phyloP scores from a whole-genome alignment of 2,888 invertebrate species.

The Sinohyriopsis cumingii region DNA sequence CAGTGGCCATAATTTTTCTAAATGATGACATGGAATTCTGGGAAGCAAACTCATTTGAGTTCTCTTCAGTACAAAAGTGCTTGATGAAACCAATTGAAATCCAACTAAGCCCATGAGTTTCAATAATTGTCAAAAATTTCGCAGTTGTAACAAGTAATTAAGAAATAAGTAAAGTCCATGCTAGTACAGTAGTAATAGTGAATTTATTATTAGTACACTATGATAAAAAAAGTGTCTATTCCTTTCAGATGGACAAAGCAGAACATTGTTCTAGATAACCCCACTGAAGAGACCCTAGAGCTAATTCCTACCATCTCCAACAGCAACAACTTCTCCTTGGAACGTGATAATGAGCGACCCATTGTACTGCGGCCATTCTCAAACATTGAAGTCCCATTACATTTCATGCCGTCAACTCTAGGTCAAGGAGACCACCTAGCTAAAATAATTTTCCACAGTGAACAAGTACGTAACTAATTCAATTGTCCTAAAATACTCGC shows the following conservation, averaged over 20 bases:
- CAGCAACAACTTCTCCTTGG: constrained; percentile 69
- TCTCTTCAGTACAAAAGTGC: no score
- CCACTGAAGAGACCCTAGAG: constrained; percentile 66
- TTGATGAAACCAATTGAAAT: no score
- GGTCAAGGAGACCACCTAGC: constrained; percentile 66
- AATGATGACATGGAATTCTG: no score
- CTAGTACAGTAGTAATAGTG: no score
- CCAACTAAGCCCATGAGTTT: no score
- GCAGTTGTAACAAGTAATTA: no score
- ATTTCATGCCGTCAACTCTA: constrained; percentile 70
- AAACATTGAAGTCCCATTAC: constrained; percentile 59
- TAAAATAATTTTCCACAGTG: constrained; percentile 65
- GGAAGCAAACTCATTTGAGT: no score
- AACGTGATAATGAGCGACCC: constrained; percentile 62
- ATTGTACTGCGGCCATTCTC: constrained; percentile 55
- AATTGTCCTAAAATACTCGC: not conserved
- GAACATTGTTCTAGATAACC: constrained; percentile 65
- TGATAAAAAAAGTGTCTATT: not conserved
- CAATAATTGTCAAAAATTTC: no score
- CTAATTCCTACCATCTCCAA: constrained; percentile 67
- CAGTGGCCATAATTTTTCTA: no score
- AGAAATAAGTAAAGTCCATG: no score
- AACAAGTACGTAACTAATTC: constrained; percentile 57
- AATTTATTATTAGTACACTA: not conserved
- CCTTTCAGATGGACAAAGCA: constrained; percentile 62